Evolutionary conservation across 1,140 invertebrate species (phyloP).

Genomic region (Meloidogyne floridensis): DNA sequence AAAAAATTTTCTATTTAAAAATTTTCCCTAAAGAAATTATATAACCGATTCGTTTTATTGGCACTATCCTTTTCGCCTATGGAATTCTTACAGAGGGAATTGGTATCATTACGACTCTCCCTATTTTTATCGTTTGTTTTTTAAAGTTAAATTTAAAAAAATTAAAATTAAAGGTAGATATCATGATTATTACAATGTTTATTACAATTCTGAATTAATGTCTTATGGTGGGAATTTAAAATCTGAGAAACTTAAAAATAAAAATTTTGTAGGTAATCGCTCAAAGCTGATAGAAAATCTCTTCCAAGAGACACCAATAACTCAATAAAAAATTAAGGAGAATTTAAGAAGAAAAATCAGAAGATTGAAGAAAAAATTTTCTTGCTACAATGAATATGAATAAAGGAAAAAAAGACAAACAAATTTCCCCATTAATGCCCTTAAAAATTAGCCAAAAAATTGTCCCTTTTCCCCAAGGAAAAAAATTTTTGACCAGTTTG

Average conservation of each 20-base stretch:
- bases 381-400: background rate
- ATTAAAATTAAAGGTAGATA: slow-evolving; percentile 4
- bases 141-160: background rate
- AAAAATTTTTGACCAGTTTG: no score
- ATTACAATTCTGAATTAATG: slow-evolving; percentile 28
- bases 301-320: slow-evolving; percentile 18
- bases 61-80: slow-evolving; percentile 25
- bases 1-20: background rate
- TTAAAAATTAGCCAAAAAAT: no score
- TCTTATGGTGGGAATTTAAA: background rate
- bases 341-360: no score
- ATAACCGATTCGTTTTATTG: slow-evolving; percentile 32
- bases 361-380: background rate
- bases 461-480: no score
- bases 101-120: slow-evolving; percentile 26
- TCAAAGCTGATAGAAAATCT: slow-evolving; percentile 28
- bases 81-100: slow-evolving; percentile 21
- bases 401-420: background rate
- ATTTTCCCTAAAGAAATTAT: background rate
- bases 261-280: slow-evolving; percentile 6
- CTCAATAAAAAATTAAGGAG: slow-evolving; percentile 6
- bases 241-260: no score
- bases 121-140: slow-evolving; percentile 22
- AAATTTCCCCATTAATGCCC: no score
- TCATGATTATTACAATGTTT: slow-evolving; percentile 26